These are phyloP conservation scores for Brachionus angularis DNA, from an alignment of 1,140 invertebrate genomes.

Conservation along the genomic window DNA sequence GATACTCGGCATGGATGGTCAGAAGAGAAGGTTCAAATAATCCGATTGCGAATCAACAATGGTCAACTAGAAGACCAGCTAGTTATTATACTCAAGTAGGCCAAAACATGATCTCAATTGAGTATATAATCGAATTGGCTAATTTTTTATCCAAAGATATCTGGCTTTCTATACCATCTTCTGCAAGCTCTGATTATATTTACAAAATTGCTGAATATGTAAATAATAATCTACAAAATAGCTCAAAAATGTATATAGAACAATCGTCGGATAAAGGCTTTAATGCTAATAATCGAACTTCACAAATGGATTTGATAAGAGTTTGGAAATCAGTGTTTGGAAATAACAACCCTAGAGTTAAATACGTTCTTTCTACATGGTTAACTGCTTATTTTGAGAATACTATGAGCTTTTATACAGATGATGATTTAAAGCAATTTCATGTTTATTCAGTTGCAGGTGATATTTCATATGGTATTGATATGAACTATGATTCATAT, in stretches of 20 bases:
- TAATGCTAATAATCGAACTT: not conserved
- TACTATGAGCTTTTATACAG: not conserved
- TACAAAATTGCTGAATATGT: conserved; percentile 46
- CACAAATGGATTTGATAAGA: conserved; percentile 18
- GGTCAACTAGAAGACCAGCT: conserved; percentile 44
- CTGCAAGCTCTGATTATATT: conserved; percentile 47
- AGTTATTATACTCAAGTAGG: conserved; percentile 48
- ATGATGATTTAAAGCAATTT: conserved; percentile 1
- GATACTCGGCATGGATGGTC: conserved; percentile 14
- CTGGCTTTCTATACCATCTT: conserved; percentile 49
- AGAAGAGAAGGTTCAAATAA: not conserved
- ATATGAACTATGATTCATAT: not conserved
- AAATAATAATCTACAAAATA: conserved; percentile 46
- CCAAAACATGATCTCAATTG: conserved; percentile 46
- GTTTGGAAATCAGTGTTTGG: conserved; percentile 3
- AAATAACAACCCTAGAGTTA: conserved; percentile 2
- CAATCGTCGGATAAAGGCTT: conserved; percentile 14
- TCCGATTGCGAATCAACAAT: conserved; percentile 45
- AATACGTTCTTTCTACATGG: conserved; percentile 31
- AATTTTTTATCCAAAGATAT: conserved; percentile 47
- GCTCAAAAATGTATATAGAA: conserved; percentile 45
- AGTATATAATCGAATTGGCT: conserved; percentile 47
- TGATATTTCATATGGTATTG: conserved; percentile 6
- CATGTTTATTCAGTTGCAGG: not conserved
- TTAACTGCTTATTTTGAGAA: conserved; percentile 1